Conservation (phyloP, 2,113 vertebrate genomes). For the Pluvialis apricaria region DNA sequence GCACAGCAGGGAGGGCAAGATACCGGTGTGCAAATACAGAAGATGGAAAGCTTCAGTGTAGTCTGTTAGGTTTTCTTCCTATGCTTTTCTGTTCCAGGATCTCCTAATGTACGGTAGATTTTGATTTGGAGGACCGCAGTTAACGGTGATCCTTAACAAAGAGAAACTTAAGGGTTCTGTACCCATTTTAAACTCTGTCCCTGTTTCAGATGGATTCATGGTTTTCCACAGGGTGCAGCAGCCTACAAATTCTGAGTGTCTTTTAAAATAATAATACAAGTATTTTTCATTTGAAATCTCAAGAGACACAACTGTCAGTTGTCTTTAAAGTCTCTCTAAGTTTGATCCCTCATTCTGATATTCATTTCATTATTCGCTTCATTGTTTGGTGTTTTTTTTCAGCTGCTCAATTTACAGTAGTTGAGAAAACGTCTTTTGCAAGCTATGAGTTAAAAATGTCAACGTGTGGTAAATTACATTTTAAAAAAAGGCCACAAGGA, state of each 20-base stretch:
- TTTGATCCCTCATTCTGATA: neutral
- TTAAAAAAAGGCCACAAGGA: neutral
- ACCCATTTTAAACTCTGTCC: neutral
- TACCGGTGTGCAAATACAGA: accelerated
- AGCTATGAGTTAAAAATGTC: neutral
- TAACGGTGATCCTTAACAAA: neutral
- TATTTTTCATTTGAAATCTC: neutral
- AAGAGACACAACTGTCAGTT: neutral
- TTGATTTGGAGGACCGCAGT: neutral
- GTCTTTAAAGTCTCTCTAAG: neutral
- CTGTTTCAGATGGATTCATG: neutral
- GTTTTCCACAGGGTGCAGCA: neutral
- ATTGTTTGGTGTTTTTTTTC: neutral
- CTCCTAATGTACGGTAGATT: neutral
- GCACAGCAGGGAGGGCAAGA: neutral
- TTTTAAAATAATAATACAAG: neutral
- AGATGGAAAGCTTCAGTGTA: neutral
- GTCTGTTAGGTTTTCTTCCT: neutral
- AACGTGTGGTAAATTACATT: neutral
- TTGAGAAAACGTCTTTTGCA: neutral
- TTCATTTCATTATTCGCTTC: neutral
- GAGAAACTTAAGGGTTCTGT: neutral
- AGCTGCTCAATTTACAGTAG: neutral
- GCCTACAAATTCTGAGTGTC: neutral
- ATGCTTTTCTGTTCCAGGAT: neutral